Base-by-base conservation (phyloP, 2,797 vertebrate genomes). In the Nannoperca obscura region DNA sequence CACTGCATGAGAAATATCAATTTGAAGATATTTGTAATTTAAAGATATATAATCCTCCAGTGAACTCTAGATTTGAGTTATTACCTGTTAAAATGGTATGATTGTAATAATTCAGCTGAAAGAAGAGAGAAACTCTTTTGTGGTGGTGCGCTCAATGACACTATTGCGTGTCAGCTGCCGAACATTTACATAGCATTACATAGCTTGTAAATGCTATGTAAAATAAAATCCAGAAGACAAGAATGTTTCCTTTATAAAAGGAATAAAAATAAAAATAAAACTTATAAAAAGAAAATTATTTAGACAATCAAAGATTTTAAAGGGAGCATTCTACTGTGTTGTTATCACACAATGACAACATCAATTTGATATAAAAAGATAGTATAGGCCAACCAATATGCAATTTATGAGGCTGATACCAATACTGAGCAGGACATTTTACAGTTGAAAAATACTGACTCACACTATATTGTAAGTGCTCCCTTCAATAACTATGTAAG, bases 31-130 rank as follows among this genome's bases (percentile, higher is more conserved):
- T 77, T 57, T 76, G 9, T 53, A 44, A 67, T 14, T 58, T 57
- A 58, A 57, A 64, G 22, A 74, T 76, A 30, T 24, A 0, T 27
- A 70, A 71, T 86, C 58, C 58, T 61, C 64, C 58, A 20, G 6
- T 30, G 11, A 80, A 46, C 20, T 47, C 11, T 52, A 64, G 20
- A n/a, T 80, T 32, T 24, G 34, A 57, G 13, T 61, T 38, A 17
- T 64, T 76, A 66, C 40, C 14, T 36, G 27, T 36, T 44, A n/a
- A 69, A 66, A 65, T 76, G 17, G 70, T 59, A 52, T 84, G 82
- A 58, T 74, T 84, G n/a, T 38, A 54, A 58, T 38, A 61, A 61
- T 71, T 58, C 10, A 27, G 61, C 27, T 49, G 14, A 79, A 70
- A 76, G 8, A 74, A 65, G 15, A 20, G 5, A 73, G 66, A n/a